Evolutionary conservation across 2,113 vertebrate genomes (phyloP).

Genomic region (Brachyhypopomus occidentalis): DNA sequence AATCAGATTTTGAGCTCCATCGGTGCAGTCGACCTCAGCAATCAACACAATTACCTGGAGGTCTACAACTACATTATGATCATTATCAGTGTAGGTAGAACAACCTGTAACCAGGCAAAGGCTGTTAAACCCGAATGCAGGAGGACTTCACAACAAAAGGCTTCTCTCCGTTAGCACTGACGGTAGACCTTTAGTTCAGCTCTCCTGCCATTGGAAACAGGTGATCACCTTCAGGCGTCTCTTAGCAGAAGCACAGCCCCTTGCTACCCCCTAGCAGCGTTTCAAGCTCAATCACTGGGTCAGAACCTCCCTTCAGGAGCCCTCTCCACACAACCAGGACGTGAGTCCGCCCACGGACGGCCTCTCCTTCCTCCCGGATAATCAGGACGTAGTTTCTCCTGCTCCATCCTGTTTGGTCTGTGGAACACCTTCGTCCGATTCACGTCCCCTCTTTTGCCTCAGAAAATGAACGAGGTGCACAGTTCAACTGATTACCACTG

Average conservation of each 20-base stretch:
- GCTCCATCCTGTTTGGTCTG: neutral
- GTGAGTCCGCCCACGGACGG: conserved; percentile 18
- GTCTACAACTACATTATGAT: neutral
- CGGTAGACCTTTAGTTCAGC: neutral
- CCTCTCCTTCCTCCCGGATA: neutral
- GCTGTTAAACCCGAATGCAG: neutral
- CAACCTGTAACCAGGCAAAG: neutral
- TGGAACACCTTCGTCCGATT: neutral
- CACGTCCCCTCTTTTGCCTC: neutral
- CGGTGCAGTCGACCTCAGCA: neutral
- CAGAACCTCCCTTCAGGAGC: neutral
- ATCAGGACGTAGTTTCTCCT: neutral
- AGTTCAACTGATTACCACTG: neutral
- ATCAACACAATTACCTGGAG: neutral
- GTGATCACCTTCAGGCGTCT: neutral
- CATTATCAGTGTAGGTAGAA: neutral
- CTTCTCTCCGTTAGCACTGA: neutral
- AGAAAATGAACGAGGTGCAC: neutral
- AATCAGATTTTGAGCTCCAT: neutral
- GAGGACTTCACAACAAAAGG: neutral
- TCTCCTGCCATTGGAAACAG: neutral
- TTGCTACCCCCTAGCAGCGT: neutral
- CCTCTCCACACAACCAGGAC: conserved; percentile 36
- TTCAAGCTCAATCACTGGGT: neutral
- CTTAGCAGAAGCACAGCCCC: neutral